A percentile compares a stretch with the other conserved stretches of the same genome.
These are phyloP conservation scores for Pristis pectinata DNA, from an alignment of 2,797 vertebrate genomes.

Conservation along the genomic window DNA sequence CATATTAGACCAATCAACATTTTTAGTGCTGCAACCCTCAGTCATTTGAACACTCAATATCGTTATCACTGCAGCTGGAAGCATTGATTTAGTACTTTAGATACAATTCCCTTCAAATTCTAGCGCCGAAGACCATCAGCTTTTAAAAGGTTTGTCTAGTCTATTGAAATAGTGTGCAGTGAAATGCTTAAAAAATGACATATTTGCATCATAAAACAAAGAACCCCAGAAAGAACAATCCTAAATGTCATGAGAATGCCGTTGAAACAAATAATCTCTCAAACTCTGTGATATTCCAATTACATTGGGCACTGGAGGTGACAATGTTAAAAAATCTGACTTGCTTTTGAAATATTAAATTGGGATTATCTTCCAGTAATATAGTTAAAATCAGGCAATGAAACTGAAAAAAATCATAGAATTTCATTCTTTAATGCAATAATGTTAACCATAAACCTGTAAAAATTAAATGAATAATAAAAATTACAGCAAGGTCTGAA, in stretches of 20 bases:
- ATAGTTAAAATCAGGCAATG: neutral
- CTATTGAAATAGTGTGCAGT: neutral
- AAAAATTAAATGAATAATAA: conserved; percentile 18
- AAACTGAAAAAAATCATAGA: neutral
- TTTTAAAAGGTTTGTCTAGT: neutral
- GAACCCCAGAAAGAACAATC: neutral
- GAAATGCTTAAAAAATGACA: neutral
- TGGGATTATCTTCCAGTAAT: neutral
- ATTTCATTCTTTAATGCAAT: neutral
- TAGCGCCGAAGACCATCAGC: neutral
- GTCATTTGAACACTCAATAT: neutral
- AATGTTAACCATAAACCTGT: neutral
- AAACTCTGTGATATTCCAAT: neutral
- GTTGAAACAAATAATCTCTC: neutral
- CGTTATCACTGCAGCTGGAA: neutral
- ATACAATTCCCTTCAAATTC: too few relatives aligned
- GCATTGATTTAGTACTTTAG: neutral
- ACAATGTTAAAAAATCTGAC: neutral
- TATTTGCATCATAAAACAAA: neutral
- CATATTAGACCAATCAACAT: neutral
- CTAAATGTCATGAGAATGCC: too few relatives aligned
- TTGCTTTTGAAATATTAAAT: neutral
- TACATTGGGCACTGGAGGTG: neutral
- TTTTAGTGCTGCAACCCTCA: neutral
- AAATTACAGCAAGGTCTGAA: neutral